Conservation (phyloP, 2,888 invertebrate species). For the Ecliptopera silaceata region DNA sequence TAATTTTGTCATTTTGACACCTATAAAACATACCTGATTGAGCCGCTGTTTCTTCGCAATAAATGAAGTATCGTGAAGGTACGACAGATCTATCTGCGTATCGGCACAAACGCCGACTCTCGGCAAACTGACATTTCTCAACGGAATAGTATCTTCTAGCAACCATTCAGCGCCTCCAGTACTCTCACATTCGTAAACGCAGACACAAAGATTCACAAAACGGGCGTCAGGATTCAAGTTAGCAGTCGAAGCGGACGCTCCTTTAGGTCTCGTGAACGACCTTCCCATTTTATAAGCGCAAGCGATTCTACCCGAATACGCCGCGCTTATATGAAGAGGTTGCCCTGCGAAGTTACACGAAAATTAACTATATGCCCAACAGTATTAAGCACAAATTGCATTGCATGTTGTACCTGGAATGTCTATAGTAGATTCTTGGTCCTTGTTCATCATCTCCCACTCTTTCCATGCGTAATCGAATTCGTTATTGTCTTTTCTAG, state of each 20-base stretch:
- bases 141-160: conserved; percentile 96
- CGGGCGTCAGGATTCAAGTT: conserved; percentile 81
- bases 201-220: conserved; percentile 95
- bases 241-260: conserved; percentile 85
- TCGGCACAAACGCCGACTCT: conserved; percentile 91
- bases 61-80: conserved; percentile 90
- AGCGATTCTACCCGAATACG: conserved; percentile 98
- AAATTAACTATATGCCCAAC: conserved; percentile 2
- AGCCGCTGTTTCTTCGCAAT: conserved; percentile 92
- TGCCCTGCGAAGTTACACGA: conserved; percentile 80
- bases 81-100: conserved; percentile 91
- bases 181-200: conserved; percentile 99
- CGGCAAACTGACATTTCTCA: conserved; percentile 95
- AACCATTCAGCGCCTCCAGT: conserved; percentile 97
- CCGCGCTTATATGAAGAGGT: conserved; percentile 96
- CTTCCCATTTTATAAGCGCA: conserved; percentile 98
- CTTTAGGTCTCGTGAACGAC: conserved; percentile 93
- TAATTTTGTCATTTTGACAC: too few relatives aligned
- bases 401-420: conserved; percentile 84
- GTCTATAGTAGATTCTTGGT: conserved; percentile 85
- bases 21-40: conserved; percentile 82
- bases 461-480: conserved; percentile 90
- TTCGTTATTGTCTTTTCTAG: conserved; percentile 74
- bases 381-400: neutral
- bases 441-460: conserved; percentile 93